Conservation (phyloP, 2,797 vertebrate genomes). For the Tarsius wallacei region DNA sequence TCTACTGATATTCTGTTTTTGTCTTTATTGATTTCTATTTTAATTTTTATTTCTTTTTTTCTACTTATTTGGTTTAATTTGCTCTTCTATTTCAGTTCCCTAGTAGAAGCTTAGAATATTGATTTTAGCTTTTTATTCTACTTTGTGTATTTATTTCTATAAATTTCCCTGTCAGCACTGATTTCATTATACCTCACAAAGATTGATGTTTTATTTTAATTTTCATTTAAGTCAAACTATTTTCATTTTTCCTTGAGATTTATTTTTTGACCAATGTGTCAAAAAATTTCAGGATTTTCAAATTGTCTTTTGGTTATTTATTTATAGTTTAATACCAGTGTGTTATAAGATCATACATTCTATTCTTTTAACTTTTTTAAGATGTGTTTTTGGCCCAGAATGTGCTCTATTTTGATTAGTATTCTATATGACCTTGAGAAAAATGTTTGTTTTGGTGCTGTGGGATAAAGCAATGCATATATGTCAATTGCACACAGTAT, state of each 20-base stretch:
- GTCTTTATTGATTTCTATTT: not conserved
- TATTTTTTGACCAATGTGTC: not conserved
- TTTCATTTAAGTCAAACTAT: not conserved
- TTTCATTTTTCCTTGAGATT: not conserved
- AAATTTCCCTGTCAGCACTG: not conserved
- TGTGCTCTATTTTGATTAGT: not conserved
- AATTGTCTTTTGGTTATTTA: not conserved
- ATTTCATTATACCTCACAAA: not conserved
- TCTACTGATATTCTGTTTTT: not conserved
- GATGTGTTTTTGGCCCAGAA: not conserved
- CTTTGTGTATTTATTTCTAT: too few relatives aligned
- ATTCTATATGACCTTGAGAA: not conserved
- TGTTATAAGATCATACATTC: not conserved
- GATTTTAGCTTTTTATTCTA: not conserved
- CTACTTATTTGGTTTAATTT: not conserved
- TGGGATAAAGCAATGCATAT: not conserved
- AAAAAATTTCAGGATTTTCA: not conserved
- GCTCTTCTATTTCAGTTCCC: not conserved
- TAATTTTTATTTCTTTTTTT: not conserved
- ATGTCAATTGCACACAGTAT: not conserved
- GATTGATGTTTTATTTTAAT: not conserved
- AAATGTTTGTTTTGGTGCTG: not conserved
- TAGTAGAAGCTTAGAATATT: not conserved
- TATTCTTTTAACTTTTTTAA: not conserved
- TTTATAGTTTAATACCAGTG: not conserved